phyloP scores from a whole-genome alignment of 2,113 vertebrate genomes.

The Serinus canaria region DNA sequence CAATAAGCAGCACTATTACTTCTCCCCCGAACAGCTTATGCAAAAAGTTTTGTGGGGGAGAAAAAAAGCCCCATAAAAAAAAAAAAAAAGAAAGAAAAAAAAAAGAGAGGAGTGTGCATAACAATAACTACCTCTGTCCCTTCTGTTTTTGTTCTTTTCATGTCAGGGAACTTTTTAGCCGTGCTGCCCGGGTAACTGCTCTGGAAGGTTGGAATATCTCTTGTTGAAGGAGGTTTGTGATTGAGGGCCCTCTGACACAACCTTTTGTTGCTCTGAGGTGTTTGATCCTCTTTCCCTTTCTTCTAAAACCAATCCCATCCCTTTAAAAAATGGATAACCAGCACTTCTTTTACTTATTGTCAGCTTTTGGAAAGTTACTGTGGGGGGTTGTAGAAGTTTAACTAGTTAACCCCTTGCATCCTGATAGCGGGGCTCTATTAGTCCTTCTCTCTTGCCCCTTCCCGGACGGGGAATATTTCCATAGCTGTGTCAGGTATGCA shows the following conservation, averaged over 20 bases:
- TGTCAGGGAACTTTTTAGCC: constrained; percentile 85
- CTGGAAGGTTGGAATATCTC: constrained; percentile 82
- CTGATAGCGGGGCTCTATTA: not conserved
- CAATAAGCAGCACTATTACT: constrained; percentile 62
- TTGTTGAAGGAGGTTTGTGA: constrained; percentile 91
- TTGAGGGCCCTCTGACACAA: constrained; percentile 94
- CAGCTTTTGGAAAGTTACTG: constrained; percentile 79
- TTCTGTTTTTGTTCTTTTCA: constrained; percentile 90
- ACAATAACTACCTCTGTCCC: constrained; percentile 99
- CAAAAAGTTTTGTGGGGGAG: constrained; percentile 71
- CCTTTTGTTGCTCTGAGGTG: constrained; percentile 96
- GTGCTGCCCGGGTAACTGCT: constrained; percentile 91
- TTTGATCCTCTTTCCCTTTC: constrained; percentile 97
- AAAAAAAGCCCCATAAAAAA: constrained; percentile 39
- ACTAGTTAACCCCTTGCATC: constrained; percentile 78
- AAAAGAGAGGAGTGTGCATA: constrained; percentile 81
- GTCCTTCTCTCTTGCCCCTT: not conserved
- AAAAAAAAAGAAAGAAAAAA: not conserved
- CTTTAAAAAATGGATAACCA: constrained; percentile 87
- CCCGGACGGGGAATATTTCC: constrained; percentile 20
- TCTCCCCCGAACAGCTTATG: constrained; percentile 72
- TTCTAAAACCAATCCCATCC: constrained; percentile 85
- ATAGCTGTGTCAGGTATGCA: constrained; percentile 65
- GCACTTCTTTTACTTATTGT: constrained; percentile 85
- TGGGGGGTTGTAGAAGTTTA: constrained; percentile 81